Base-by-base conservation (phyloP, 2,113 vertebrate genomes). In the Grus americana region DNA sequence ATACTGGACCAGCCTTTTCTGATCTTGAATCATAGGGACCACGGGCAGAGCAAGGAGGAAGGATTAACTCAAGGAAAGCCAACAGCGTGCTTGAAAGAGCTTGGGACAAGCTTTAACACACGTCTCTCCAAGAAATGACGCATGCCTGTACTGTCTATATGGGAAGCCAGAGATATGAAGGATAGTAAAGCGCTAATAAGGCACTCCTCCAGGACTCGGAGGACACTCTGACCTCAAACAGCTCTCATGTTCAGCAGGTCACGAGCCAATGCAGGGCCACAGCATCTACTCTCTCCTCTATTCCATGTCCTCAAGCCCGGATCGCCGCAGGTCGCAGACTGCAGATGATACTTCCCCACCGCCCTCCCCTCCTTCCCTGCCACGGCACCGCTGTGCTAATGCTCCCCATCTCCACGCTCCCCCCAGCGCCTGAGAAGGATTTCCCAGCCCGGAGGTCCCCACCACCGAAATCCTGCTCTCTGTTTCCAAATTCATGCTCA, bases 281-380 rank as follows among this genome's bases (percentile, higher is more conserved):
- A 38, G 12, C 61, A 67, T 26, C 47, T 29, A 49, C 42, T 7
- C 29, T 49, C 67, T 57, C 29, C 79, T 63, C 62, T 26, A 13
- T 19, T 34, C 32, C 17, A 46, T 16, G 26, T 50, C 38, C 49
- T 62, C 32, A 20, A 52, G 61, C 32, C 32, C 2, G 2, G 15
- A 54, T 13, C 1, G 0, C 54, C 50, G 59, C 27, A n/a, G 54
- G 36, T 44, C 3, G 1, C 46, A 30, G 34, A 32, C 0, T 36
- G 32, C 54, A 50, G 40, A 30, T 0, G 2, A 10, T 21, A 21
- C 10, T 14, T 84, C 59, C 72, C 34, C 66, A 27, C 23, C 2
- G 2, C 40, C 32, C 34, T 72, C 50, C 44, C 16, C 70, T 68
- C 40, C 61, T 42, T 34, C 66, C 65, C 66, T 26, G 15, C 72